Conservation (phyloP, 1,140 invertebrate genomes). For the Hycleus phaleratus region DNA sequence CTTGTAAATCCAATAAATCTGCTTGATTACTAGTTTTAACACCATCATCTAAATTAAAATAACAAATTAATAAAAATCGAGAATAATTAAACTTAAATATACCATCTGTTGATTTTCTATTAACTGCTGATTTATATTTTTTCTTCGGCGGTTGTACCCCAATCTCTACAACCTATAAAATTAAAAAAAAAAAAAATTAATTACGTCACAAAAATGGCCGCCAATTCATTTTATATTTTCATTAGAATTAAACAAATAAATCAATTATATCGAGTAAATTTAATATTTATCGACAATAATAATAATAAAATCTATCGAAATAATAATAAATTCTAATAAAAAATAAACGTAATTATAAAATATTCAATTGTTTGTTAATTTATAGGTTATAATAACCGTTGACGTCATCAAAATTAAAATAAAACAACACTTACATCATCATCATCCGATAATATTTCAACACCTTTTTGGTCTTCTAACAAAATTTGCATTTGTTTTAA, state of each 20-base stretch:
- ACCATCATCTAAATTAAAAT: background rate
- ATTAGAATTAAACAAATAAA: too few species aligned
- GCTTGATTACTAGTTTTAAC: slow-evolving; percentile 20
- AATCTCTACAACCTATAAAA: slow-evolving; percentile 18
- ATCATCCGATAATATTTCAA: slow-evolving; percentile 28
- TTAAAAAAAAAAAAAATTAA: background rate
- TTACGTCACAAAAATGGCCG: slow-evolving; percentile 1
- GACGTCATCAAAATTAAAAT: too few species aligned
- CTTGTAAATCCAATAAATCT: slow-evolving; percentile 31
- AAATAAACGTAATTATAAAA: too few species aligned
- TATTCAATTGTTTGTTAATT: too few species aligned
- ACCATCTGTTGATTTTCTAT: slow-evolving; percentile 35
- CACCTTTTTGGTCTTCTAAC: slow-evolving; percentile 25
- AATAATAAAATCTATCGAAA: too few species aligned
- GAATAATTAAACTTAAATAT: background rate
- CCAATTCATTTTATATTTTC: background rate
- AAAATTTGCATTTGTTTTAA: slow-evolving; percentile 36
- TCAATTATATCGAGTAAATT: too few species aligned
- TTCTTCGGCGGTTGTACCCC: slow-evolving; percentile 27
- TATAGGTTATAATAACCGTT: too few species aligned
- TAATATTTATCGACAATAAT: too few species aligned
- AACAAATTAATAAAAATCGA: background rate
- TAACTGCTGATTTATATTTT: slow-evolving; percentile 33
- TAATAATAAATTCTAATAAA: too few species aligned
- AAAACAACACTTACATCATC: slow-evolving; percentile 24